phyloP scores from a whole-genome alignment of 2,888 invertebrate genomes.

The Erynnis tages region DNA sequence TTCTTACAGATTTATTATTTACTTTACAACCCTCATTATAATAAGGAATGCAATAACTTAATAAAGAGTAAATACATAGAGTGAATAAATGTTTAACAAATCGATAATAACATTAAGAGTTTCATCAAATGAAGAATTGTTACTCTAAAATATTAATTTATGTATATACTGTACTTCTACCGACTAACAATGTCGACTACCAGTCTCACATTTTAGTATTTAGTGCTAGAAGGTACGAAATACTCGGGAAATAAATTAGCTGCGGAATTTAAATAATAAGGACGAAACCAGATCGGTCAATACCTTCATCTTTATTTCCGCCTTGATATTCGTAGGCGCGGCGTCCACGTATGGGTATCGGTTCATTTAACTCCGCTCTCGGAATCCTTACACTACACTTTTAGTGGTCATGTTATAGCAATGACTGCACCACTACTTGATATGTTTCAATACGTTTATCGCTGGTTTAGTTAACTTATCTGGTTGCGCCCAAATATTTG shows the following conservation, averaged over 20 bases:
- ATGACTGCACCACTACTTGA: conserved; percentile 76
- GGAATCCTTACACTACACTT: conserved; percentile 73
- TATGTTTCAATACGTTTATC: conserved; percentile 77
- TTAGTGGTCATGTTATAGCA: conserved; percentile 68
- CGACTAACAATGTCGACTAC: conserved; percentile 80
- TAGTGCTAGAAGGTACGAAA: conserved; percentile 77
- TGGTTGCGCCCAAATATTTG: conserved; percentile 71
- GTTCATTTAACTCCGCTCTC: conserved; percentile 47
- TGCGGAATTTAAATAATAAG: conserved; percentile 58
- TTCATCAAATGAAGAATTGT: conserved; percentile 70
- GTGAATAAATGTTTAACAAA: conserved; percentile 67
- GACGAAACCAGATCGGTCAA: conserved; percentile 73
- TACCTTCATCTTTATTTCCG: conserved; percentile 42
- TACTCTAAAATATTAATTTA: conserved; percentile 72
- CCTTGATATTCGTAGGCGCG: conserved; percentile 29
- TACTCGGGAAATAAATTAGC: conserved; percentile 69
- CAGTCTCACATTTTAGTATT: conserved; percentile 81
- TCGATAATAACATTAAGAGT: conserved; percentile 61
- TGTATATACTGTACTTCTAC: conserved; percentile 68
- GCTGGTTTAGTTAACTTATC: conserved; percentile 60
- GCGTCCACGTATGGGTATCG: conserved; percentile 34
- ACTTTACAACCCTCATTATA: conserved; percentile 66
- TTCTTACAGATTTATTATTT: conserved; percentile 57
- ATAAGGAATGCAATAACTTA: conserved; percentile 69
- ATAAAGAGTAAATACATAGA: conserved; percentile 57